These are phyloP conservation scores for Ischnus inquisitorius DNA, from an alignment of 2,888 invertebrate genomes.

Conservation along the genomic window DNA sequence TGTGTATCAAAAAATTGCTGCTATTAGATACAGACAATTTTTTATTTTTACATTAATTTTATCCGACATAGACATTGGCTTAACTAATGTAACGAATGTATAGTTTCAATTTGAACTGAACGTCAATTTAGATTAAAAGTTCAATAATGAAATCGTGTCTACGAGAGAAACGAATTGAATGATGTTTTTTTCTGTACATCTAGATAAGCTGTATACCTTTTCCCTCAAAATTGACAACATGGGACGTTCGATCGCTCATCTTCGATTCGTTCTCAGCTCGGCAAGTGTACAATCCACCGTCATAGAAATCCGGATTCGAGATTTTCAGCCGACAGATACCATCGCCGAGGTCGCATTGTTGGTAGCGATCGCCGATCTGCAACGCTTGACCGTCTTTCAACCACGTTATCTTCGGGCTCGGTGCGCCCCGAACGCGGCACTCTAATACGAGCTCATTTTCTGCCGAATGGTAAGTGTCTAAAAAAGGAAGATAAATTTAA, in stretches of 20 bases:
- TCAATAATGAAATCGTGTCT: too few relatives aligned
- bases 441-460: conserved; percentile 92
- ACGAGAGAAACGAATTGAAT: too few relatives aligned
- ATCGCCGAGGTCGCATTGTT: conserved; percentile 90
- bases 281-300: conserved; percentile 92
- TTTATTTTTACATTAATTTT: background rate
- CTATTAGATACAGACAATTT: background rate
- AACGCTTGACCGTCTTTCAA: conserved; percentile 90
- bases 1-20: conserved; percentile 4
- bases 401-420: conserved; percentile 92
- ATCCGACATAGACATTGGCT: background rate
- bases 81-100: too few relatives aligned
- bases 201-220: conserved; percentile 76
- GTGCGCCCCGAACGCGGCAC: conserved; percentile 92
- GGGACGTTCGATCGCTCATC: conserved; percentile 91
- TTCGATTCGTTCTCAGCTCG: conserved; percentile 90
- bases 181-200: background rate
- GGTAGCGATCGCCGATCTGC: conserved; percentile 87
- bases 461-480: conserved; percentile 90
- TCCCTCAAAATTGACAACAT: conserved; percentile 90
- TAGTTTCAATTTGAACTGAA: too few relatives aligned
- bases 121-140: too few relatives aligned
- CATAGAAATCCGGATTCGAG: conserved; percentile 88
- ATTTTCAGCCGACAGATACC: conserved; percentile 91
- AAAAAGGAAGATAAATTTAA: conserved; percentile 67